phyloP scores from a whole-genome alignment of 1,140 invertebrate species.

The Platyscapa corneri region DNA sequence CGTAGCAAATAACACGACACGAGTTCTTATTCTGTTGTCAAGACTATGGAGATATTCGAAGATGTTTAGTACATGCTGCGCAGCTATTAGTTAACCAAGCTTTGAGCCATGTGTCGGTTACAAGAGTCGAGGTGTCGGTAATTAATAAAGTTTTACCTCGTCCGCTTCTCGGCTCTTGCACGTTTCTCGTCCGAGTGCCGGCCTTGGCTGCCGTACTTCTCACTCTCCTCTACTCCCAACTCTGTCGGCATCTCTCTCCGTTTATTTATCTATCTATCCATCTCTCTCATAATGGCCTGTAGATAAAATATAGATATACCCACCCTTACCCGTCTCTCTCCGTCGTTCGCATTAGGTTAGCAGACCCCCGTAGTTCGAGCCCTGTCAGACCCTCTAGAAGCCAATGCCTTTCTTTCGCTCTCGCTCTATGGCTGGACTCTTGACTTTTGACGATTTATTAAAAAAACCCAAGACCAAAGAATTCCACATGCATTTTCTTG shows the following conservation, averaged over 20 bases:
- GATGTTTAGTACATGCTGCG: slow-evolving; percentile 25
- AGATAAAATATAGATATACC: background rate
- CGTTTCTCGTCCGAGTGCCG: slow-evolving; percentile 34
- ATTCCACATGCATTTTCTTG: background rate
- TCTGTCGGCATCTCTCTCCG: background rate
- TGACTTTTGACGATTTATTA: slow-evolving; percentile 51
- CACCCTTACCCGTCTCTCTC: background rate
- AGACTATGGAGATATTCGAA: background rate
- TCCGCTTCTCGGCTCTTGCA: background rate
- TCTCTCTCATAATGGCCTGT: slow-evolving; percentile 19
- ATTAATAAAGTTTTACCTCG: slow-evolving; percentile 51
- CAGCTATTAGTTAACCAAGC: slow-evolving; percentile 20
- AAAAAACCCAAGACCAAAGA: slow-evolving; percentile 18
- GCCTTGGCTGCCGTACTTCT: background rate
- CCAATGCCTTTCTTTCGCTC: background rate
- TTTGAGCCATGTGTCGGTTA: slow-evolving; percentile 30
- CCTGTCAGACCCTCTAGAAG: background rate
- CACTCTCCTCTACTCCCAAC: background rate
- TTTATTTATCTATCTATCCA: background rate
- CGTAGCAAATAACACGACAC: background rate
- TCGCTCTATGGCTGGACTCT: background rate
- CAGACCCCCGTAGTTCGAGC: background rate
- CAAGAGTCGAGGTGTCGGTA: slow-evolving; percentile 36
- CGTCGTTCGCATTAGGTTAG: background rate
- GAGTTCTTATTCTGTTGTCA: background rate